Evolutionary conservation across 2,113 vertebrate species (phyloP).

Genomic region (pig (Sus scrofa)): DNA sequence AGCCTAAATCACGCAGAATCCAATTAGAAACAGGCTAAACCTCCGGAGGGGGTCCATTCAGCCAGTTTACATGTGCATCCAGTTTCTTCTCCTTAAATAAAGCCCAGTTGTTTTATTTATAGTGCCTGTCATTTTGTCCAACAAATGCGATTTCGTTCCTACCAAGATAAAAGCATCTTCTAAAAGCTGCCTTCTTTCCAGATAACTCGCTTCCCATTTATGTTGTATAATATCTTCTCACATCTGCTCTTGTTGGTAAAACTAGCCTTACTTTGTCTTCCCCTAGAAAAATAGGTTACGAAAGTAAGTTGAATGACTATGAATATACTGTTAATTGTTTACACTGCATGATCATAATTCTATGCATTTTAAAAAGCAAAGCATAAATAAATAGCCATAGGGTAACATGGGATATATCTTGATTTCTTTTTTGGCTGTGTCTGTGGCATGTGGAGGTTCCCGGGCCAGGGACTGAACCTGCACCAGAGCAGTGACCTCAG

Average conservation of each 20-base stretch:
- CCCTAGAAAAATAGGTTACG: conserved; percentile 33
- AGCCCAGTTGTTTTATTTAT: conserved; percentile 58
- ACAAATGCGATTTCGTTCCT: conserved; percentile 74
- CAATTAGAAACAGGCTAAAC: conserved; percentile 48
- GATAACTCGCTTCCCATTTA: not conserved
- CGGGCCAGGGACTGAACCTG: too few relatives aligned
- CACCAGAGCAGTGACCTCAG: too few relatives aligned
- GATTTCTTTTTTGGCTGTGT: not conserved
- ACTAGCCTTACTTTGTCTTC: conserved; percentile 18
- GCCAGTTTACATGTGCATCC: not conserved
- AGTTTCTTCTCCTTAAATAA: conserved; percentile 59
- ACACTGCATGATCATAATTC: not conserved
- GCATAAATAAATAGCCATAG: not conserved
- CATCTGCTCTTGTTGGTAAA: not conserved
- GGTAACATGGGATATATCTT: not conserved
- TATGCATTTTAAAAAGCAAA: conserved; percentile 50
- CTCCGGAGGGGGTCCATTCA: not conserved
- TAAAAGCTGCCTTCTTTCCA: not conserved
- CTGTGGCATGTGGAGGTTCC: too few relatives aligned
- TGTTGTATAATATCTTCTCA: conserved; percentile 50
- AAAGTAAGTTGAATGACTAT: not conserved
- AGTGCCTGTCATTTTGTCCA: conserved; percentile 56
- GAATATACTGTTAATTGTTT: not conserved
- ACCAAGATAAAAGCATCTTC: conserved; percentile 70
- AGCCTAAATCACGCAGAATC: conserved; percentile 26